Conservation (phyloP, 1,140 invertebrate species). For the Penaeus vannamei region DNA sequence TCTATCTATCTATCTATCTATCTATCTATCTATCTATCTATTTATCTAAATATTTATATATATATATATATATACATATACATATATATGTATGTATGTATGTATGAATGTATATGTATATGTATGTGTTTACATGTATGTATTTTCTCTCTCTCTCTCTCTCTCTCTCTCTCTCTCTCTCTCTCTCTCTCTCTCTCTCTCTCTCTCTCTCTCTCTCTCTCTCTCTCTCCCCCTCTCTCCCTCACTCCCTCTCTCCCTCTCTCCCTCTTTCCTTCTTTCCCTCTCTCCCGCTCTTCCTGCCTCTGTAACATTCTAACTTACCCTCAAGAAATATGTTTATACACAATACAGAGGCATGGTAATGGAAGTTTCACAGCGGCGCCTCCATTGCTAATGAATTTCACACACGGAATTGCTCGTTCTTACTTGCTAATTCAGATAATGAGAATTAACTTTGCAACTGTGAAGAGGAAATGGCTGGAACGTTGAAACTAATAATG, state of each 20-base stretch:
- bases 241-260: background rate
- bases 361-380: too few relatives aligned
- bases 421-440: too few relatives aligned
- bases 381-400: too few relatives aligned
- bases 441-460: too few relatives aligned
- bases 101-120: background rate
- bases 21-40: background rate
- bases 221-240: background rate
- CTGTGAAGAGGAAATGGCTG: too few relatives aligned
- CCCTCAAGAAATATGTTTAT: too few relatives aligned
- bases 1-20: too few relatives aligned
- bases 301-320: too few relatives aligned
- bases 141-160: background rate
- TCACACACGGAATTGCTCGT: too few relatives aligned
- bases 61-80: constrained; percentile 7
- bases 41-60: background rate
- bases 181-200: background rate
- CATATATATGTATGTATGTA: background rate
- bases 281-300: background rate
- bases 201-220: background rate
- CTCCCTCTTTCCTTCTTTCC: background rate
- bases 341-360: too few relatives aligned
- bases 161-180: too few relatives aligned
- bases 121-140: background rate
- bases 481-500: too few relatives aligned